These are phyloP conservation scores for Hydrocynus forskahlii DNA, from an alignment of 2,797 vertebrate genomes.

Conservation along the genomic window DNA sequence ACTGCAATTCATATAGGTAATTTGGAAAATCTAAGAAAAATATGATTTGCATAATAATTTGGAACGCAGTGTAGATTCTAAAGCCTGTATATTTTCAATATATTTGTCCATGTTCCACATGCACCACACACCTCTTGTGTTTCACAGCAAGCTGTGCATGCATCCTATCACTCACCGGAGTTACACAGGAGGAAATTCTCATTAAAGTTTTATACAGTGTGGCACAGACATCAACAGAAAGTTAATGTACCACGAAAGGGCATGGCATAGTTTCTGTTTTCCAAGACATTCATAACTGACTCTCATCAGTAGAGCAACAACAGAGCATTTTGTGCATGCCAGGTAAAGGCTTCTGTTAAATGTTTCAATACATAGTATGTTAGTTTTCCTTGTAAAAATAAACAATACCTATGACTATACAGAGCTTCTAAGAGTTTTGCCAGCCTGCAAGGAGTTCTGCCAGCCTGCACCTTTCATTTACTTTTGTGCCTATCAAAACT, in stretches of 20 bases:
- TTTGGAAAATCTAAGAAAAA: no score
- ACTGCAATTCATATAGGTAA: no score
- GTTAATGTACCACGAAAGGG: slow-evolving; percentile 34
- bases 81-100: no score
- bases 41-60: no score
- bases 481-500: no score
- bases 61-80: no score
- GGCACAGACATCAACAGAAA: slow-evolving; percentile 12
- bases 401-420: no score
- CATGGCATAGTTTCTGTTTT: neutral
- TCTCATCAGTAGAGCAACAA: slow-evolving; percentile 12
- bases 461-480: no score
- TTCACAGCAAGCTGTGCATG: neutral
- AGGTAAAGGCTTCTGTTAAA: slow-evolving; percentile 22
- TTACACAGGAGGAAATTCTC: slow-evolving; percentile 6
- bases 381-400: neutral
- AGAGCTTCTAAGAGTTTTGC: no score
- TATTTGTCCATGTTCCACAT: no score
- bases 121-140: no score
- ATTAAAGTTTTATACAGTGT: slow-evolving; percentile 20
- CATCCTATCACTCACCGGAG: neutral
- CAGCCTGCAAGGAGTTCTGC: no score
- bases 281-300: neutral
- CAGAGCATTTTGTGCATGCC: neutral
- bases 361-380: slow-evolving; percentile 13